Evolutionary conservation across 2,797 vertebrate species (phyloP), one percentile per base, ranked within the genome.

Genomic region (Triplophysa bombifrons): DNA sequence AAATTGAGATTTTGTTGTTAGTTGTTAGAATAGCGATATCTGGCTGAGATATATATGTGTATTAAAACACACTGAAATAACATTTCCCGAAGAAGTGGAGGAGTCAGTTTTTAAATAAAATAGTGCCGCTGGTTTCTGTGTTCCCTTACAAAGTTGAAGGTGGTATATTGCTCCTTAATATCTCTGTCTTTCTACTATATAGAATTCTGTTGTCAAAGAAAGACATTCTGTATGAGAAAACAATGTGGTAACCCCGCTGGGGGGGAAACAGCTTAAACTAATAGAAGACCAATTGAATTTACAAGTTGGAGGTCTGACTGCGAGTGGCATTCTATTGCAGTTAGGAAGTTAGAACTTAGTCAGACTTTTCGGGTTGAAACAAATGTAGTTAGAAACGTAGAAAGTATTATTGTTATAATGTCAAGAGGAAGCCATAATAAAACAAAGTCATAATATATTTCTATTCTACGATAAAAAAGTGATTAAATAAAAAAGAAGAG

Each of bases 231-330:
- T 60, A 60, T 60, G 22, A 60, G 25, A 22, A 60, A 27, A 27
- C 56, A 60, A 60, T 27, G 22, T 27, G 56, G 22, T 1, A 60
- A 60, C 56, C 2, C 56, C 13, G 22, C 56, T 25, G 13, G 56
- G 25, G 22, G 13, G 12, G 6, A 27, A 27, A 2, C 22, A 27
- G 22, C 22, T 25, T 60, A 60, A 60, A 27, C 56, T 13, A 60
- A 60, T 60, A 60, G 22, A 60, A 60, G 27, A 60, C 56, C 55
- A 27, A 60, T 60, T 60, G 4, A 20, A 60, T 60, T 60, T 27
- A 12, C 56, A 27, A 60, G 56, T 25, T 27, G 56, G 56, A 16
- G 22, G 56, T 60, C 56, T 25, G 22, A 60, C 56, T 14, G 56
- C 22, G 25, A 60, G 56, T 25, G 56, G 22, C 22, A 60, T 60